Evolutionary conservation across 2,113 vertebrate genomes (phyloP).

Genomic region (Stegostoma tigrinum): DNA sequence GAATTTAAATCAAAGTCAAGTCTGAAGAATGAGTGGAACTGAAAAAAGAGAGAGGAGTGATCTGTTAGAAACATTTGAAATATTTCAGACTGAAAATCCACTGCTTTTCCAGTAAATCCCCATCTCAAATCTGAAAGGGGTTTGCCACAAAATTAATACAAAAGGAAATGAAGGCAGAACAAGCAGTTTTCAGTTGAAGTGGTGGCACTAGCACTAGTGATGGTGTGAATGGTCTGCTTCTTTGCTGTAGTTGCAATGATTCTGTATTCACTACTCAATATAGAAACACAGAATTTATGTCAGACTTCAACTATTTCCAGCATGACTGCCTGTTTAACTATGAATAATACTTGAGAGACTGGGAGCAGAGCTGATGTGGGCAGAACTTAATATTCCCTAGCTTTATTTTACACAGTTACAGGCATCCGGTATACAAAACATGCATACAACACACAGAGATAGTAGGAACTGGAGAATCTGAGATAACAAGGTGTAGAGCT

Average conservation of each 20-base stretch:
- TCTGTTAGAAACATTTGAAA: not conserved
- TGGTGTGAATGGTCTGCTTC: not conserved
- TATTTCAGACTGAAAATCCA: not conserved
- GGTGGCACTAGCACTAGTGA: not conserved
- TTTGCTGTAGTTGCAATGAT: not conserved
- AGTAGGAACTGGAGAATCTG: no score
- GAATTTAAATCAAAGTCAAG: not conserved
- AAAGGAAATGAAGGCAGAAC: not conserved
- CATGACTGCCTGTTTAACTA: not conserved
- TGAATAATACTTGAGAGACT: not conserved
- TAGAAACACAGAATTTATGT: not conserved
- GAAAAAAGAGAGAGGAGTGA: not conserved
- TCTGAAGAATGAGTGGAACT: not conserved
- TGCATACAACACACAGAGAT: no score
- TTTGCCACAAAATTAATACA: not conserved
- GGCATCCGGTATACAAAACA: no score
- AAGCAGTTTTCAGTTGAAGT: not conserved
- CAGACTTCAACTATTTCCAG: not conserved
- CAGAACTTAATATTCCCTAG: not conserved
- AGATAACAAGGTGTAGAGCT: no score
- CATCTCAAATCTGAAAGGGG: not conserved
- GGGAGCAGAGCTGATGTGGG: not conserved
- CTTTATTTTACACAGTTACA: no score
- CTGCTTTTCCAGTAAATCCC: not conserved
- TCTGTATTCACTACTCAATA: not conserved